phyloP scores from a whole-genome alignment of 2,113 vertebrate genomes.

The Megaptera novaeangliae region DNA sequence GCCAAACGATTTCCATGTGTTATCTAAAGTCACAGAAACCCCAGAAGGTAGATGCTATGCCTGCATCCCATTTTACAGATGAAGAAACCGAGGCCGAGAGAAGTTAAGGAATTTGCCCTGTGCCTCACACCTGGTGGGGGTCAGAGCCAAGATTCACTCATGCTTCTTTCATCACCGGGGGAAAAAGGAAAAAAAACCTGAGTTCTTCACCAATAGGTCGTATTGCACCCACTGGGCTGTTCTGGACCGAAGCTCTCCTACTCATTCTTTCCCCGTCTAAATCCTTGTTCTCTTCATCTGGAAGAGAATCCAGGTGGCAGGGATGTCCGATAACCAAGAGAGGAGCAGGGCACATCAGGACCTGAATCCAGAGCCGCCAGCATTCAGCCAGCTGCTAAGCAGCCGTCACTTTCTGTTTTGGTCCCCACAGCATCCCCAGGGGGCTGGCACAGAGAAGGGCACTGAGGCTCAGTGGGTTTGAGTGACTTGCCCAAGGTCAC shows the following conservation, averaged over 20 bases:
- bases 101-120: background rate
- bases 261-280: fast-evolving
- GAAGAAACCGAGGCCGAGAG: background rate
- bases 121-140: background rate
- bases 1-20: background rate
- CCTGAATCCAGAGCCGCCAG: background rate
- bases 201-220: background rate
- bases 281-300: background rate
- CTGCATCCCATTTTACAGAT: background rate
- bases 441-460: background rate
- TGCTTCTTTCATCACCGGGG: background rate
- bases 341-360: background rate
- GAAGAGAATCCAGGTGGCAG: too few relatives aligned
- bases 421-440: background rate
- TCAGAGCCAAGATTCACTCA: background rate
- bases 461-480: background rate
- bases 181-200: background rate
- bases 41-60: background rate
- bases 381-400: too few relatives aligned
- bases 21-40: background rate
- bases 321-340: background rate
- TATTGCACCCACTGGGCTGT: too few relatives aligned
- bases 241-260: fast-evolving
- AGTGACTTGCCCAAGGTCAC: background rate
- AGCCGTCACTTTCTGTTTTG: background rate